These are phyloP conservation scores for Tethya wilhelma DNA, from an alignment of 37 sponge, comb jelly and placozoan genomes.

Conservation along the genomic window DNA sequence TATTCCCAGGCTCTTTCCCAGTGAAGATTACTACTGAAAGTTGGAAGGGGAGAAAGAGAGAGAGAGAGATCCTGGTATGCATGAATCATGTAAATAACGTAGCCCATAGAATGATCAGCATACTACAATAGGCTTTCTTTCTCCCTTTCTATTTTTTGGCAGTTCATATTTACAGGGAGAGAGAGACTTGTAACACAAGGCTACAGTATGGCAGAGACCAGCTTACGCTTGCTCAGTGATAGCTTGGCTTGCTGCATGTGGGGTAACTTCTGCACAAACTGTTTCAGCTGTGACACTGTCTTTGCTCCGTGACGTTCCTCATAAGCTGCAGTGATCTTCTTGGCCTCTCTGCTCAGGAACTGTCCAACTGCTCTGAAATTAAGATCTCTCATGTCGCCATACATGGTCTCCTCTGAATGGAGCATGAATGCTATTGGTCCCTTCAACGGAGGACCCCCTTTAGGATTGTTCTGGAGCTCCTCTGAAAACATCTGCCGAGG, in stretches of 20 bases:
- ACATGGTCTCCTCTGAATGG: slow-evolving; percentile 82
- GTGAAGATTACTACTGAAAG: neutral
- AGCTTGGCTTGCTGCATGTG: slow-evolving; percentile 86
- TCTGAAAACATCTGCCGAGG: slow-evolving; percentile 81
- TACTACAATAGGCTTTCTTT: too few relatives aligned
- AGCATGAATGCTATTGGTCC: slow-evolving; percentile 51
- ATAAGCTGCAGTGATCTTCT: slow-evolving; percentile 82
- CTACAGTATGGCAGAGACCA: too few relatives aligned
- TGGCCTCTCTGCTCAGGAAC: slow-evolving; percentile 81
- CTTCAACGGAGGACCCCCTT: slow-evolving; percentile 33
- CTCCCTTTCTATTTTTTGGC: too few relatives aligned
- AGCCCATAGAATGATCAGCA: too few relatives aligned
- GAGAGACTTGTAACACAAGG: too few relatives aligned
- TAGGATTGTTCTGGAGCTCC: slow-evolving; percentile 57
- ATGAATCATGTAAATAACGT: too few relatives aligned
- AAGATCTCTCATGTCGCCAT: slow-evolving; percentile 80
- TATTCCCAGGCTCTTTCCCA: too few relatives aligned
- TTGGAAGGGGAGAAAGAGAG: too few relatives aligned
- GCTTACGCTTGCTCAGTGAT: slow-evolving; percentile 84
- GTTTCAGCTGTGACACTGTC: slow-evolving; percentile 90
- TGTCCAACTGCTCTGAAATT: slow-evolving; percentile 87
- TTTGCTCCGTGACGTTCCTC: slow-evolving; percentile 79
- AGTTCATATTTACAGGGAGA: too few relatives aligned
- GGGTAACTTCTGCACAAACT: slow-evolving; percentile 94
- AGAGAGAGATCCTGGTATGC: too few relatives aligned